Base-by-base conservation (phyloP, 2,888 invertebrate genomes). In the Lasioglossum calceatum region DNA sequence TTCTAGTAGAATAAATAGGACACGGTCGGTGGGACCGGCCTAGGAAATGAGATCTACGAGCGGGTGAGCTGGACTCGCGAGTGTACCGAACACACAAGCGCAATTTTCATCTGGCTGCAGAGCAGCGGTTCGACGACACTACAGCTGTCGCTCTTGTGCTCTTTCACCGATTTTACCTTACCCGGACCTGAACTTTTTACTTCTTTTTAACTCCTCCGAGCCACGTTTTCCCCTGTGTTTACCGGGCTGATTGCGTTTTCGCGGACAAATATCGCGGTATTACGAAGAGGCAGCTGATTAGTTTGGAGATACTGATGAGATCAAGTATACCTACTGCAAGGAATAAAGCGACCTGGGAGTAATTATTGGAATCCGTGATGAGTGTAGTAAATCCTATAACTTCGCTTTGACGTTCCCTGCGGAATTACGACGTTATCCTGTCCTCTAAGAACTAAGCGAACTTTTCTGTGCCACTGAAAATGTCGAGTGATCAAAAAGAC, bases 231-330 rank as follows among this genome's bases (percentile, higher is more conserved):
- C 83, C 73, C 72, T 84, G 87, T 92, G 89, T 92, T 93, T 92
- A 89, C 90, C 81, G 82, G 88, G 88, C 86, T 93, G 92, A 93
- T 93, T 93, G 93, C 92, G 90, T 93, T 93, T 91, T 91, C 91
- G 79, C 87, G 84, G 89, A 85, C 91, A 92, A 93, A 92, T 92
- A 92, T 92, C 90, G 82, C 88, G 81, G 85, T 87, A 90, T 90
- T 89, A 90, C 85, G 89, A 88, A 79, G 79, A 86, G 88, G 77
- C 82, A 44, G 72, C 77, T 85, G 88, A 92, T 90, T 91, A 89
- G 77, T 67, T 83, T 36, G 19, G 67, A 8, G 36, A n/a, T 71
- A 42, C 23, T 5, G 39, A 42, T n/a, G n/a, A 71, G 39, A 71
- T n/a, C 42, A 71, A 42, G 39, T 71, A 71, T 39, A 71, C 27